Evolutionary conservation across 1,140 invertebrate species (phyloP).

Genomic region (Drosophila pallidifrons): DNA sequence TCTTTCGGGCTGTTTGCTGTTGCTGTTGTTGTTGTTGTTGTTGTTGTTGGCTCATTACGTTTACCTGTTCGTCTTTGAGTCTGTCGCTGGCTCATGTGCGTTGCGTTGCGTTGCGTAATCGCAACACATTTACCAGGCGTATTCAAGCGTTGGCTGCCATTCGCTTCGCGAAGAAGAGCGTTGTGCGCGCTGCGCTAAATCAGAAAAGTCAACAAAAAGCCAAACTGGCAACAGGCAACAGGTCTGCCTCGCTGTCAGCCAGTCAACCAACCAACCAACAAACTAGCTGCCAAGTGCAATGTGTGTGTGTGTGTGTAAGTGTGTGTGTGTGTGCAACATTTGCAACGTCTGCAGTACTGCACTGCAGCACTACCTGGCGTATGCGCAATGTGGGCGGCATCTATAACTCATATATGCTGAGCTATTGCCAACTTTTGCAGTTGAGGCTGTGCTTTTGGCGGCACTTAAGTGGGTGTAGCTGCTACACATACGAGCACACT

Average conservation of each 20-base stretch:
- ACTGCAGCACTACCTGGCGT: constrained; percentile 40
- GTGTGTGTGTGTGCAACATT: constrained; percentile 47
- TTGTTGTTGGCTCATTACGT: constrained; percentile 71
- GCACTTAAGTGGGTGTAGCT: constrained; percentile 45
- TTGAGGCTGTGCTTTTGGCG: constrained; percentile 23
- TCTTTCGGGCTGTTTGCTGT: constrained; percentile 19
- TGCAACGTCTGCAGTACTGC: constrained; percentile 15
- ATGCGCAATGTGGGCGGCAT: constrained; percentile 57
- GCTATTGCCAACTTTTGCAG: constrained; percentile 28
- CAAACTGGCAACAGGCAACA: constrained; percentile 42
- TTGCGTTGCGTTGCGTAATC: constrained; percentile 66
- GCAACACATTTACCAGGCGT: constrained; percentile 73
- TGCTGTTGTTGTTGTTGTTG: not conserved
- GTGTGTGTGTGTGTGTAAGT: constrained; percentile 51
- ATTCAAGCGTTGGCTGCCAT: constrained; percentile 64
- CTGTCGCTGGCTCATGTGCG: constrained; percentile 69
- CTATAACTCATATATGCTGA: constrained; percentile 25
- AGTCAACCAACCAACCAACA: constrained; percentile 32
- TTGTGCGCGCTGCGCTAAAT: constrained; percentile 44
- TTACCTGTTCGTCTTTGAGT: constrained; percentile 57
- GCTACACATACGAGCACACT: constrained; percentile 5
- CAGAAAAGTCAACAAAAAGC: constrained; percentile 76
- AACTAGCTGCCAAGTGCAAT: constrained; percentile 64
- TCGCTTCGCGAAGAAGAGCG: constrained; percentile 58
- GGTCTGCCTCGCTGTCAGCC: constrained; percentile 30